phyloP scores from a whole-genome alignment of 1,140 invertebrate species.

The Trichomalopsis sarcophagae region DNA sequence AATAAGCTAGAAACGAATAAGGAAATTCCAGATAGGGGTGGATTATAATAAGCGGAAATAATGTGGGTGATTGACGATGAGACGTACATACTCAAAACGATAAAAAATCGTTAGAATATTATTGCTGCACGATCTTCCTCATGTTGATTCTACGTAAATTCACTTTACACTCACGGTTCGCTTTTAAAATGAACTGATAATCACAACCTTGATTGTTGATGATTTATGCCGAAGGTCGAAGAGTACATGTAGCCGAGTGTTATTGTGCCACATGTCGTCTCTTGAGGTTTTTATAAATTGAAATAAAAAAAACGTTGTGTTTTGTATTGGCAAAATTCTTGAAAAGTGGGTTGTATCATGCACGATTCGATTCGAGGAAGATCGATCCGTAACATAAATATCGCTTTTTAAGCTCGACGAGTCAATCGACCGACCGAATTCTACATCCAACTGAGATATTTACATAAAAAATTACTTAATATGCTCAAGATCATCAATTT shows the following conservation, averaged over 20 bases:
- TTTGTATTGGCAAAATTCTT: not conserved
- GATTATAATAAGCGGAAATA: conserved; percentile 31
- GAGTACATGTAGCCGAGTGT: not conserved
- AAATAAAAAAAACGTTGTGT: not conserved
- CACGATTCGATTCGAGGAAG: conserved; percentile 3
- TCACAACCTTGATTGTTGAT: conserved; percentile 3
- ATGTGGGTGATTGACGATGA: conserved; percentile 6
- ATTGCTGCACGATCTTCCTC: conserved; percentile 26
- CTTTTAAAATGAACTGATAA: not conserved
- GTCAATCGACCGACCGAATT: conserved; percentile 31
- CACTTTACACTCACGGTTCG: not conserved
- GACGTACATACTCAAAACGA: conserved; percentile 34
- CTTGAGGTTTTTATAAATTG: not conserved
- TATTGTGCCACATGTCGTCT: not conserved
- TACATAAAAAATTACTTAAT: conserved; percentile 26
- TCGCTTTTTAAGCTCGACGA: conserved; percentile 22
- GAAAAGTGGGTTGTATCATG: not conserved
- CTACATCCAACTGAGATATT: conserved; percentile 21
- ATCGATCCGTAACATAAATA: not conserved
- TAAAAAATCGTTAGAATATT: conserved; percentile 19
- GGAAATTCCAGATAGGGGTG: conserved; percentile 22
- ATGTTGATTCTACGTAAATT: not conserved
- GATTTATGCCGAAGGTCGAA: not conserved
- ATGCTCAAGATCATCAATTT: conserved; percentile 35
- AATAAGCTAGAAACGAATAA: conserved; percentile 33